These are phyloP conservation scores for Heliconius erato DNA, from an alignment of 2,888 invertebrate species.

Conservation along the genomic window DNA sequence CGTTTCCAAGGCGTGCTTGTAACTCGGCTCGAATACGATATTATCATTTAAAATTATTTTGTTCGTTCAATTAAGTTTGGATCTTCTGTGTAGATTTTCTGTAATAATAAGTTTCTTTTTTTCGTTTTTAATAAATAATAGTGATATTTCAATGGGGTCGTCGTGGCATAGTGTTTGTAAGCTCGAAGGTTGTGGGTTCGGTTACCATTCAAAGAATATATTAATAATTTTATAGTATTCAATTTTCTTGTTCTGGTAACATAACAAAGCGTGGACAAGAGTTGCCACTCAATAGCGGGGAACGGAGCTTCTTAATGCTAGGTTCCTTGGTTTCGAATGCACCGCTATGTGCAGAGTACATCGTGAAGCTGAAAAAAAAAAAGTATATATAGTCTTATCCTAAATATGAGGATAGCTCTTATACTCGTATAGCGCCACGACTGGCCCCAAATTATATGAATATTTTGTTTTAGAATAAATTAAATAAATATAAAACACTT, in stretches of 20 bases:
- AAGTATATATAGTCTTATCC: too few relatives aligned
- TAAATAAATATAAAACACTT: too few relatives aligned
- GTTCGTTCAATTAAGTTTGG: constrained; percentile 32
- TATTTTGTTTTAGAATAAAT: too few relatives aligned
- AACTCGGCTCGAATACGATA: constrained; percentile 37
- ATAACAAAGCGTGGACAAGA: background rate
- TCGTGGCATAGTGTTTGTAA: background rate
- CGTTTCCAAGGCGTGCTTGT: constrained; percentile 41
- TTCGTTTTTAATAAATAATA: background rate
- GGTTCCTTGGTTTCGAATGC: too few relatives aligned
- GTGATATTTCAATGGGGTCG: background rate
- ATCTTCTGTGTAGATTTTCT: background rate
- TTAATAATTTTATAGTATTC: background rate
- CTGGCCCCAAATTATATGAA: too few relatives aligned
- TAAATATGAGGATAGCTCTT: too few relatives aligned
- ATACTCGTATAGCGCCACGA: too few relatives aligned
- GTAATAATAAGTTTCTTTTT: background rate
- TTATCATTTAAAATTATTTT: constrained; percentile 48
- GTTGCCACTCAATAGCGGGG: background rate
- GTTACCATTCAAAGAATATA: background rate
- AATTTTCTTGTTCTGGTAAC: background rate
- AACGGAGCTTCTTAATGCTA: too few relatives aligned
- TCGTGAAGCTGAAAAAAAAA: too few relatives aligned
- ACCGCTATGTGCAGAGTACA: too few relatives aligned
- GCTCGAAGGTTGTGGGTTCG: background rate